phyloP scores from a whole-genome alignment of 2,888 invertebrate species.

The Meta bourneti region DNA sequence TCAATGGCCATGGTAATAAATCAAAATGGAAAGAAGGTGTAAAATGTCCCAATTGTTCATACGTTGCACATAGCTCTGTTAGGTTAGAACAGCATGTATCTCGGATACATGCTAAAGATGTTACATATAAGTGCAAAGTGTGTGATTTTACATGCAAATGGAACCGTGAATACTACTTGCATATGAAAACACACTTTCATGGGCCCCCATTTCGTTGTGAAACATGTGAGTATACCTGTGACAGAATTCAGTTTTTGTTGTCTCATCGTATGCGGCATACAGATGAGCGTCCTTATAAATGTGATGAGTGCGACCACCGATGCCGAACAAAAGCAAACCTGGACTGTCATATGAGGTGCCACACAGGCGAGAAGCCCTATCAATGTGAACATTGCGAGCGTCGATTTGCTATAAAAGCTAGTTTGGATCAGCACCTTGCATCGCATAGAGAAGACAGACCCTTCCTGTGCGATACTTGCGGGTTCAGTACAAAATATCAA shows the following conservation, averaged over 20 bases:
- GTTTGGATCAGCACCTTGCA: slow-evolving; percentile 84
- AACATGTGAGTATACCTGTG: slow-evolving; percentile 83
- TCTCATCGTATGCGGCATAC: slow-evolving; percentile 84
- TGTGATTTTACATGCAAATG: slow-evolving; percentile 85
- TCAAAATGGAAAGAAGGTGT: slow-evolving; percentile 78
- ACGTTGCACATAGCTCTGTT: slow-evolving; percentile 82
- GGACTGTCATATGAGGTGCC: slow-evolving; percentile 84
- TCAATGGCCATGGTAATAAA: slow-evolving; percentile 72
- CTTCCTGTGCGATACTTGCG: slow-evolving; percentile 86
- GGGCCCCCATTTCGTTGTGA: slow-evolving; percentile 86
- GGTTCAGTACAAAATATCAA: slow-evolving; percentile 86
- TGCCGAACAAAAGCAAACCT: slow-evolving; percentile 84
- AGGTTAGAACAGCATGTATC: slow-evolving; percentile 84
- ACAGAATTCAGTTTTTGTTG: slow-evolving; percentile 83
- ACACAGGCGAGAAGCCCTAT: slow-evolving; percentile 84
- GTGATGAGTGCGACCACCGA: slow-evolving; percentile 84
- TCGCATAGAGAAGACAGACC: slow-evolving; percentile 84
- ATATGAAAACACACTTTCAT: slow-evolving; percentile 84
- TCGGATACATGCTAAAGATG: slow-evolving; percentile 83
- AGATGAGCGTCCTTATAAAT: slow-evolving; percentile 82
- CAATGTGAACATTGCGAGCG: slow-evolving; percentile 84
- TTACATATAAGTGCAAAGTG: slow-evolving; percentile 84
- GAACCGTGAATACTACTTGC: slow-evolving; percentile 85
- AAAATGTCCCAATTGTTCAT: slow-evolving; percentile 83
- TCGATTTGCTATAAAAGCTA: slow-evolving; percentile 84